Conservation (phyloP, 2,888 invertebrate genomes). For the Nematopogon swammerdamellus region DNA sequence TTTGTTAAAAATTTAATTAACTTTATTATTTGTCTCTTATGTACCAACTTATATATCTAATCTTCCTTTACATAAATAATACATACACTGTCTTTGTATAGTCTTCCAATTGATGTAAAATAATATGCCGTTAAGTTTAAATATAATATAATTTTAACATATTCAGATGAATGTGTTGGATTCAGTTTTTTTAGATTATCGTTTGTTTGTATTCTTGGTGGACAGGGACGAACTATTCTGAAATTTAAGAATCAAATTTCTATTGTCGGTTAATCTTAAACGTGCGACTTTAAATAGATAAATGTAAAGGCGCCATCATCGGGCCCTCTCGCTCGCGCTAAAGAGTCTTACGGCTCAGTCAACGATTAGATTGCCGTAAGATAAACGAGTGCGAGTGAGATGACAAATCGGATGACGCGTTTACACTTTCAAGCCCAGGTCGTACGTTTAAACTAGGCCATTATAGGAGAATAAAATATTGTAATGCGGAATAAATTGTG, state of each 20-base stretch:
- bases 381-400: no score
- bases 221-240: not conserved
- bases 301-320: no score
- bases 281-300: no score
- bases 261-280: not conserved
- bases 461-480: constrained; percentile 9
- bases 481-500: constrained; percentile 19
- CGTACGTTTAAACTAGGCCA: no score
- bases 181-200: constrained; percentile 5
- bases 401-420: no score
- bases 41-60: not conserved
- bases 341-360: no score
- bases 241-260: not conserved
- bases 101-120: not conserved
- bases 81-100: not conserved
- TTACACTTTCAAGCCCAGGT: no score
- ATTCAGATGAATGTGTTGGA: constrained; percentile 7
- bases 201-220: constrained; percentile 7
- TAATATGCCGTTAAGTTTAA: not conserved
- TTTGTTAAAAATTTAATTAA: not conserved
- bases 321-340: no score
- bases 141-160: not conserved
- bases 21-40: not conserved
- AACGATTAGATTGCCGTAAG: no score
- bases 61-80: not conserved